Conservation (phyloP, 2,797 vertebrate species). For the Mycteria americana region DNA sequence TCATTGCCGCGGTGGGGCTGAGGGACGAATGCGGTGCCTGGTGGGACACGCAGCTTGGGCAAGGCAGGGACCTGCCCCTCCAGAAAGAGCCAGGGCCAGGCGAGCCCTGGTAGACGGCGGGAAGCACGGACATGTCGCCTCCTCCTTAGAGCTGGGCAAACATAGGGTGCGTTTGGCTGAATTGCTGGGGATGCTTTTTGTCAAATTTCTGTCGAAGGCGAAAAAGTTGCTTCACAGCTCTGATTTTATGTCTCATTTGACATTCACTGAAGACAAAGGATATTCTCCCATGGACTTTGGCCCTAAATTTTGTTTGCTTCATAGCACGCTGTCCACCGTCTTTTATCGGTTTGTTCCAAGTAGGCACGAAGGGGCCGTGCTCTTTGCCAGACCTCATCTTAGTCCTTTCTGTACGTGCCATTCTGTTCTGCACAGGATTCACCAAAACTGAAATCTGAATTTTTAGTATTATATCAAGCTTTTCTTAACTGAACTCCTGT, state of each 20-base stretch:
- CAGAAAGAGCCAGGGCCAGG: neutral
- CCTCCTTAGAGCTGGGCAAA: neutral
- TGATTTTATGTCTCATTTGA: neutral
- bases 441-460: neutral
- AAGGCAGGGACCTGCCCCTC: neutral
- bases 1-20: neutral
- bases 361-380: fast-evolving
- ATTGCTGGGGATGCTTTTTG: neutral
- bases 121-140: fast-evolving
- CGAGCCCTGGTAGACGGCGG: fast-evolving
- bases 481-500: neutral
- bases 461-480: neutral
- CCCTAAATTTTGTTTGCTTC: neutral
- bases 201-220: neutral
- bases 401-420: neutral
- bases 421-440: neutral
- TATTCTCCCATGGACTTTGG: neutral
- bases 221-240: neutral
- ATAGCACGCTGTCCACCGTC: fast-evolving
- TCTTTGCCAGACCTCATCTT: neutral
- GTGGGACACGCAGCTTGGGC: neutral
- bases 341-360: neutral
- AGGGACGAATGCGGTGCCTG: neutral
- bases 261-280: neutral
- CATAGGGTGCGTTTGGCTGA: neutral